Percentiles rank a stretch among this genome's conserved stretches.
phyloP scores from a whole-genome alignment of 2,113 vertebrate genomes.

The Hylia prasina region DNA sequence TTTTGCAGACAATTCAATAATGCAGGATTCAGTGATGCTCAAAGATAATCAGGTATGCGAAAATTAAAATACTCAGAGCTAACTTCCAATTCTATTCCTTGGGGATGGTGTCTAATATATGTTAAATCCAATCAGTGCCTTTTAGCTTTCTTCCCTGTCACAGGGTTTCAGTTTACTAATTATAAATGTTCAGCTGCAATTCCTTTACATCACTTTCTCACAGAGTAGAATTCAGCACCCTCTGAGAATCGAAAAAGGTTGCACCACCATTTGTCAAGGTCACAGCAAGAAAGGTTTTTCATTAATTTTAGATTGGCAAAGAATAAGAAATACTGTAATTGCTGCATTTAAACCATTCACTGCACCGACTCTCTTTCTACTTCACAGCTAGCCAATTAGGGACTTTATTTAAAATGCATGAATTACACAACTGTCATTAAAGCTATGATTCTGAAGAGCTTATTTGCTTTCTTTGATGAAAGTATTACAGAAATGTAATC shows the following conservation, averaged over 20 bases:
- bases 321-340: slow-evolving; percentile 52
- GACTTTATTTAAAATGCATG: slow-evolving; percentile 42
- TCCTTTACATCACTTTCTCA: slow-evolving; percentile 32
- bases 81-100: slow-evolving; percentile 9
- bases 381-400: slow-evolving; percentile 12
- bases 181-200: slow-evolving; percentile 49
- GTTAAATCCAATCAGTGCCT: slow-evolving; percentile 41
- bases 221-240: background rate
- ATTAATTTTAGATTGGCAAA: slow-evolving; percentile 57
- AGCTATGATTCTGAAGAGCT: background rate
- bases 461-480: slow-evolving; percentile 1
- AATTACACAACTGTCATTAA: slow-evolving; percentile 8
- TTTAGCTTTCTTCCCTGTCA: slow-evolving; percentile 41
- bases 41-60: background rate
- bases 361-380: background rate
- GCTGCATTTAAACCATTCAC: slow-evolving; percentile 19
- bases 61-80: slow-evolving; percentile 19
- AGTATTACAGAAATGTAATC: background rate
- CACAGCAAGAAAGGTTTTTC: slow-evolving; percentile 46
- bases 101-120: slow-evolving; percentile 14
- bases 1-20: background rate
- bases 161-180: slow-evolving; percentile 51
- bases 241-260: slow-evolving; percentile 36
- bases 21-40: background rate
- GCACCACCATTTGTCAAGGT: slow-evolving; percentile 51